Evolutionary conservation across 2,797 vertebrate genomes (phyloP).

Genomic region (Cuniculus paca): DNA sequence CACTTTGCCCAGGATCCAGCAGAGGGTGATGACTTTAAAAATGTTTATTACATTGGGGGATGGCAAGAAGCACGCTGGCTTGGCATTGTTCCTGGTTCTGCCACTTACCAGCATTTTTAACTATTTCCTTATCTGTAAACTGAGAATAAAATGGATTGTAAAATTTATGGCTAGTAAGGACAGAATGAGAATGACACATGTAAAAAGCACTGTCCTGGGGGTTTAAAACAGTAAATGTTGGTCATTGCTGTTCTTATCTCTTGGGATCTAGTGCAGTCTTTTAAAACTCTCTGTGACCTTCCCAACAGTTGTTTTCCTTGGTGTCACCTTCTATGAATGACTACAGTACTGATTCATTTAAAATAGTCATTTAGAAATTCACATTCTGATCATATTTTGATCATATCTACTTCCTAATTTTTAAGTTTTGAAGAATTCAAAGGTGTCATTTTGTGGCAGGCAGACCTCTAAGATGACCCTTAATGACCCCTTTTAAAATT

Average conservation of each 20-base stretch:
- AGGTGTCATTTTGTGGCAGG: not conserved
- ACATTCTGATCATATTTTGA: not conserved
- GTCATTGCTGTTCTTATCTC: not conserved
- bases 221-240: not conserved
- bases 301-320: not conserved
- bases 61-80: not conserved
- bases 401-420: not conserved
- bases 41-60: not conserved
- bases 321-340: not conserved
- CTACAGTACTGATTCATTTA: not conserved
- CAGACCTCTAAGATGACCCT: not conserved
- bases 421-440: not conserved
- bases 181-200: not conserved
- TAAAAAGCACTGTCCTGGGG: not conserved
- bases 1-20: not conserved
- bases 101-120: not conserved
- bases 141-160: not conserved
- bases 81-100: not conserved
- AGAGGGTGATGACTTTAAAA: not conserved
- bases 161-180: not conserved
- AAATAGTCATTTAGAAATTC: not conserved
- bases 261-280: not conserved
- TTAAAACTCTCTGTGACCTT: not conserved
- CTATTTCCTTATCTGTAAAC: slow-evolving; percentile 5
- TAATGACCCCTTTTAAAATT: not conserved